Conservation (phyloP, 2,113 vertebrate species). For the Oreocharis arfaki region DNA sequence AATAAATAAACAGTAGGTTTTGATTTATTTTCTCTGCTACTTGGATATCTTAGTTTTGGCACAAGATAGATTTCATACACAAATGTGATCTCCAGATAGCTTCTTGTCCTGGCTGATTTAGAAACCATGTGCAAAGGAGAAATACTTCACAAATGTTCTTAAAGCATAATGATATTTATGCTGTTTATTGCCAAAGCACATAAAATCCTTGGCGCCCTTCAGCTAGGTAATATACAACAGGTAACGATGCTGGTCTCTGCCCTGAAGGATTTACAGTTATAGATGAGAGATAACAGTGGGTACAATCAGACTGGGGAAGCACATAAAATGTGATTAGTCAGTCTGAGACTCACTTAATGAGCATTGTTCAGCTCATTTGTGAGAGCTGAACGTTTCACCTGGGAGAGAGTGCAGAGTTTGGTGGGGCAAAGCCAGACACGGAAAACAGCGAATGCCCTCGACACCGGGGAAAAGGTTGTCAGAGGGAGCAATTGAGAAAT, state of each 20-base stretch:
- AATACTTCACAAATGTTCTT: neutral
- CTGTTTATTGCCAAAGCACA: neutral
- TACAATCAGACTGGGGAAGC: neutral
- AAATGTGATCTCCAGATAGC: neutral
- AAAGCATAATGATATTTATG: neutral
- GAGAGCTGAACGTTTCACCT: no score
- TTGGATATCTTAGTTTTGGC: constrained; percentile 50
- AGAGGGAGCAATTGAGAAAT: neutral
- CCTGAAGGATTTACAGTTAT: neutral
- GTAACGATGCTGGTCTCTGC: neutral
- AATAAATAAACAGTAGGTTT: constrained; percentile 38
- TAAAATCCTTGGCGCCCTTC: neutral
- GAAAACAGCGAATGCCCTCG: rapidly evolving
- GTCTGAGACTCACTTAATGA: neutral
- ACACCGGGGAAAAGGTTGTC: neutral
- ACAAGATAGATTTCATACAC: neutral
- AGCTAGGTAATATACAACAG: neutral
- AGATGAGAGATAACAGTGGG: neutral
- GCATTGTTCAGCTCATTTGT: neutral
- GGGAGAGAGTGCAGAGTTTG: neutral
- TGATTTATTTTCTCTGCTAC: constrained; percentile 53
- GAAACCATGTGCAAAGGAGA: neutral
- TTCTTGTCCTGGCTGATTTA: neutral
- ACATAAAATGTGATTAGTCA: constrained; percentile 4
- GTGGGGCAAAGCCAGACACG: neutral